phyloP scores from a whole-genome alignment of 2,888 invertebrate species.

The Lordiphosa andalusiaca region DNA sequence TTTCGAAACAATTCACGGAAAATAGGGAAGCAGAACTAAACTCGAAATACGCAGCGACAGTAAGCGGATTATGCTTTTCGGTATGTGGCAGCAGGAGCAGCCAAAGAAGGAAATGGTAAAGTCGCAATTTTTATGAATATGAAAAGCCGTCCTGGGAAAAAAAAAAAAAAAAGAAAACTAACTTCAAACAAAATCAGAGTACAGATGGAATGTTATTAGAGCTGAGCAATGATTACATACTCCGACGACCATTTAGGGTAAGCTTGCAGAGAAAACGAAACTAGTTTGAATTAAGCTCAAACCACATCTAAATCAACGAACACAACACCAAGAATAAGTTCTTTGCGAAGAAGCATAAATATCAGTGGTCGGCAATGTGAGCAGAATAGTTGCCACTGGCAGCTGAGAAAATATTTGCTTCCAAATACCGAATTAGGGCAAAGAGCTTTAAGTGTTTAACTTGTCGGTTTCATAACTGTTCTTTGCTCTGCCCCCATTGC shows the following conservation, averaged over 20 bases:
- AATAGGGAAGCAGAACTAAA: conserved; percentile 12
- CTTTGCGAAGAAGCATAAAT: no score
- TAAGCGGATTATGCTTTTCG: conserved; percentile 62
- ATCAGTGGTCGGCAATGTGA: no score
- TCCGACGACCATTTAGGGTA: not conserved
- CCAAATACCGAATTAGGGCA: no score
- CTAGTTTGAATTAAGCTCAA: no score
- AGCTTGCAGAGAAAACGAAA: no score
- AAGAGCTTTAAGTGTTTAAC: no score
- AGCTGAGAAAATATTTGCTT: no score
- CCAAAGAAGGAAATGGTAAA: conserved; percentile 46
- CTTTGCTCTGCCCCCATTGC: no score
- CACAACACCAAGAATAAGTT: no score
- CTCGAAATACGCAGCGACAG: conserved; percentile 49
- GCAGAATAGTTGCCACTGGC: no score
- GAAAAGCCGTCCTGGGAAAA: conserved; percentile 65
- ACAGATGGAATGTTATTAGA: conserved; percentile 53
- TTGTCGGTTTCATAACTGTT: no score
- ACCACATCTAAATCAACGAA: no score
- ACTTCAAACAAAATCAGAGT: conserved; percentile 62
- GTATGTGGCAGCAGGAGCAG: conserved; percentile 23
- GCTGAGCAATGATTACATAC: conserved; percentile 58
- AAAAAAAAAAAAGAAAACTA: conserved; percentile 54
- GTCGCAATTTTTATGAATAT: conserved; percentile 73
- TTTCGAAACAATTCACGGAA: conserved; percentile 58